These are phyloP conservation scores for Lutraria lutraria DNA, from an alignment of 2,888 invertebrate species.

Conservation along the genomic window DNA sequence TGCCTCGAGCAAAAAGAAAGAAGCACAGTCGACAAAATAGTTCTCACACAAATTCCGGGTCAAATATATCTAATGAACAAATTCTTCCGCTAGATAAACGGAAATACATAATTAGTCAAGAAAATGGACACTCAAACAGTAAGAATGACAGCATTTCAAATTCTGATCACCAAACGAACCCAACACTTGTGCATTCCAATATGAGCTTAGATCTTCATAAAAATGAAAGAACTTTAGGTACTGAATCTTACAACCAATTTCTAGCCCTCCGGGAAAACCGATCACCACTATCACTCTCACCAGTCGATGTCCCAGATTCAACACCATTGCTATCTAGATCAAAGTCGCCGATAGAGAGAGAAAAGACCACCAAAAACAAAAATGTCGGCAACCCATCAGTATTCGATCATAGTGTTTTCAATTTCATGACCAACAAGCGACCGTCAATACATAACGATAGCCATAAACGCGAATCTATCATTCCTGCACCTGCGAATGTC, in stretches of 20 bases:
- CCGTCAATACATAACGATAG: background rate
- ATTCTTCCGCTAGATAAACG: constrained; percentile 67
- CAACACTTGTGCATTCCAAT: constrained; percentile 41
- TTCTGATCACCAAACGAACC: constrained; percentile 11
- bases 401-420: background rate
- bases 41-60: constrained; percentile 9
- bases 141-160: constrained; percentile 15
- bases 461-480: constrained; percentile 11
- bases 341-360: background rate
- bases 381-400: background rate
- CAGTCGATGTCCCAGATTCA: constrained; percentile 18
- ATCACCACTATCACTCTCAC: constrained; percentile 46
- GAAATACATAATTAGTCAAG: constrained; percentile 67
- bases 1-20: constrained; percentile 50
- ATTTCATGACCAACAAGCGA: constrained; percentile 5
- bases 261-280: constrained; percentile 45
- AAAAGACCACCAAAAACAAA: background rate
- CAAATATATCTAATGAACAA: constrained; percentile 36
- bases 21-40: constrained; percentile 40
- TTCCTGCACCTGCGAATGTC: background rate
- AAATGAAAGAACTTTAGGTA: constrained; percentile 24
- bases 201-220: constrained; percentile 26
- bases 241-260: constrained; percentile 46
- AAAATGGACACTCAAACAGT: background rate
- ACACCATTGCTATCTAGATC: background rate